phyloP scores from a whole-genome alignment of 2,113 vertebrate species.

The Mobula birostris region DNA sequence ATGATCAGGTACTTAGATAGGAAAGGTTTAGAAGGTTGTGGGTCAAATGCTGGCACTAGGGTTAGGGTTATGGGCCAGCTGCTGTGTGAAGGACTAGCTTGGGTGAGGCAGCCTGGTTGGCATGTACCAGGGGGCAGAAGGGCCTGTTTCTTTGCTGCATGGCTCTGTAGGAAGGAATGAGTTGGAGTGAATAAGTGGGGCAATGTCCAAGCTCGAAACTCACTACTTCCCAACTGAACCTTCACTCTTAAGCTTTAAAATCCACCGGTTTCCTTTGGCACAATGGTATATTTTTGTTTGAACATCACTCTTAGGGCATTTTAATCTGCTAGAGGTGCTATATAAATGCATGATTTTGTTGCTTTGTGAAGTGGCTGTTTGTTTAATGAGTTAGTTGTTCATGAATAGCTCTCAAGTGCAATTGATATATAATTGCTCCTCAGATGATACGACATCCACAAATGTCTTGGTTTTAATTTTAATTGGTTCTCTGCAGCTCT shows the following conservation, averaged over 20 bases:
- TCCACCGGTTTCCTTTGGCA: neutral
- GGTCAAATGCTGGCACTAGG: too few relatives aligned
- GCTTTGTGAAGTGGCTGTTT: neutral
- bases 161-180: too few relatives aligned
- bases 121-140: too few relatives aligned
- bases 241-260: neutral
- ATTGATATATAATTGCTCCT: neutral
- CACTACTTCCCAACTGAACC: neutral
- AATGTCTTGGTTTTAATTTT: neutral
- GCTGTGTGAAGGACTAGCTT: too few relatives aligned
- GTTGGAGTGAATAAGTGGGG: too few relatives aligned
- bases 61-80: too few relatives aligned
- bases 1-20: too few relatives aligned
- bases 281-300: neutral
- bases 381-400: neutral
- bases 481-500: neutral
- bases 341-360: neutral
- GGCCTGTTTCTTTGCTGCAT: too few relatives aligned
- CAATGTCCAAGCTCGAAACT: neutral
- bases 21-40: too few relatives aligned
- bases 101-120: too few relatives aligned
- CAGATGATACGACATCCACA: neutral
- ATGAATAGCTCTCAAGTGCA: neutral
- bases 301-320: neutral
- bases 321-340: neutral